A percentile compares a stretch with the other conserved stretches of the same genome.
Evolutionary conservation across 2,888 invertebrate genomes (phyloP).

Genomic region (Pheosia tremula): DNA sequence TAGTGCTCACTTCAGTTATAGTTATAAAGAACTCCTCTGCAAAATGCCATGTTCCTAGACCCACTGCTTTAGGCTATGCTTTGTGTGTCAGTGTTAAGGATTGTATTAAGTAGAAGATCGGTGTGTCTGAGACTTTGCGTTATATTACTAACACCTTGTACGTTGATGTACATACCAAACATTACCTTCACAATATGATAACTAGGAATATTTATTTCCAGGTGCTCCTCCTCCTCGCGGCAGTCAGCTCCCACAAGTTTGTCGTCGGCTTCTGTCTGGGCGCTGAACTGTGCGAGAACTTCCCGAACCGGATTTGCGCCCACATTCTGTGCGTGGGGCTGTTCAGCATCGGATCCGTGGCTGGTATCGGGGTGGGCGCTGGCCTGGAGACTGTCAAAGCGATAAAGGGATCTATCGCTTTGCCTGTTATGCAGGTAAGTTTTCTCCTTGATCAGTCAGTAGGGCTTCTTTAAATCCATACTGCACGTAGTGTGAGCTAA

Average conservation of each 20-base stretch:
- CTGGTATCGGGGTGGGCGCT: constrained; percentile 88
- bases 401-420: constrained; percentile 72
- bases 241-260: constrained; percentile 91
- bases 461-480: too few relatives aligned
- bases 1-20: too few relatives aligned
- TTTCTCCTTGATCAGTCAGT: background rate
- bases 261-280: constrained; percentile 93
- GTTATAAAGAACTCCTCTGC: too few relatives aligned
- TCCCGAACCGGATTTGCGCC: constrained; percentile 62
- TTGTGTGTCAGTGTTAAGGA: too few relatives aligned
- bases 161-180: too few relatives aligned
- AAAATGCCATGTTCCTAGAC: too few relatives aligned
- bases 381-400: constrained; percentile 80
- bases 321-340: constrained; percentile 85
- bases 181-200: too few relatives aligned
- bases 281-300: constrained; percentile 87
- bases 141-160: too few relatives aligned
- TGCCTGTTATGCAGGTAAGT: constrained; percentile 86
- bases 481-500: too few relatives aligned
- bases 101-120: too few relatives aligned
- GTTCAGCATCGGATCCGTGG: constrained; percentile 88
- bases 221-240: constrained; percentile 87
- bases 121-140: too few relatives aligned
- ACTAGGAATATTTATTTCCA: constrained; percentile 51
- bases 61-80: too few relatives aligned